Percentiles rank a stretch among this genome's conserved stretches.
Evolutionary conservation across 2,113 vertebrate genomes (phyloP).

Genomic region (Progne subis): DNA sequence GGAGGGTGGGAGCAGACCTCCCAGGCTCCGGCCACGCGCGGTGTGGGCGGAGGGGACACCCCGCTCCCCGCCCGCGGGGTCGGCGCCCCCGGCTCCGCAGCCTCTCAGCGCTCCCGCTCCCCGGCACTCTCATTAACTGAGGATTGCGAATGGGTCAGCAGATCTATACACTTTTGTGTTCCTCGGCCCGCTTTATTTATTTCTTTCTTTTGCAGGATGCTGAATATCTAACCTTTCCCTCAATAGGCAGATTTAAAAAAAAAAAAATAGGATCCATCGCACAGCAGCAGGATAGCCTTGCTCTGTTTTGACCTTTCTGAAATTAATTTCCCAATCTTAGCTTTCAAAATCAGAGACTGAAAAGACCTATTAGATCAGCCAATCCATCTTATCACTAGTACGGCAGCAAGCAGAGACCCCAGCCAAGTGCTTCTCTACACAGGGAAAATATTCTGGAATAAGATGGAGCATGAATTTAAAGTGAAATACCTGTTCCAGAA

Average conservation of each 20-base stretch:
- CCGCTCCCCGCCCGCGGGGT: background rate
- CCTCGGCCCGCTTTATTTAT: conserved; percentile 22
- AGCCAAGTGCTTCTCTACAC: conserved; percentile 44
- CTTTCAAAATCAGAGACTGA: conserved; percentile 60
- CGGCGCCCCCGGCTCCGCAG: background rate
- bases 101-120: background rate
- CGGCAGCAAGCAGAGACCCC: conserved; percentile 35
- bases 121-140: conserved; percentile 21
- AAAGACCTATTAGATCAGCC: conserved; percentile 62
- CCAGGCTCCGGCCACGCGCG: background rate
- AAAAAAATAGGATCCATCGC: conserved; percentile 58
- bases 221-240: conserved; percentile 45
- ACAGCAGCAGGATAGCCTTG: conserved; percentile 58
- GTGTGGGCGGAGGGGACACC: background rate
- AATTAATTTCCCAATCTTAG: conserved; percentile 59
- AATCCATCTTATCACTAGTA: conserved; percentile 34
- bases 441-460: conserved; percentile 5
- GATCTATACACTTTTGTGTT: conserved; percentile 32
- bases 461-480: conserved; percentile 26
- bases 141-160: conserved; percentile 48
- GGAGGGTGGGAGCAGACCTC: background rate
- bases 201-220: conserved; percentile 14
- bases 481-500: conserved; percentile 5
- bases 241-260: conserved; percentile 32
- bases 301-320: conserved; percentile 60